phyloP scores from a whole-genome alignment of 2,113 vertebrate species.

The Bujurquina vittata region DNA sequence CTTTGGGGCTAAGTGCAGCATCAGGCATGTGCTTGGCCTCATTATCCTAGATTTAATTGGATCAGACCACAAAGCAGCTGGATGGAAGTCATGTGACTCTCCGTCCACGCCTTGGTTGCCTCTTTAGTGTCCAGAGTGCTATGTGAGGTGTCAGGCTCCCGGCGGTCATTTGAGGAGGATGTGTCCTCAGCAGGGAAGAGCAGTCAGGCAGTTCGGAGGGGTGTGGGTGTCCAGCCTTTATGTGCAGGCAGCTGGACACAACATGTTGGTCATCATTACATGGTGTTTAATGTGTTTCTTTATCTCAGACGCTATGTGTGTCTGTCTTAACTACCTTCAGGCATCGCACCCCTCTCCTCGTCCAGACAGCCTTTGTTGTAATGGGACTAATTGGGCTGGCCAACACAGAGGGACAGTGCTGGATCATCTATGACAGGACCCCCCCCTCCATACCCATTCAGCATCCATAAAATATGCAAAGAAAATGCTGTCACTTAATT shows the following conservation, averaged over 20 bases:
- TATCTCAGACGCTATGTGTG: background rate
- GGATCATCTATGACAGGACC: constrained; percentile 59
- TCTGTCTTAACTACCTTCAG: constrained; percentile 41
- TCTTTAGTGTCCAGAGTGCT: constrained; percentile 4
- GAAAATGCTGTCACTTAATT: constrained; percentile 66
- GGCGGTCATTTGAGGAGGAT: constrained; percentile 23
- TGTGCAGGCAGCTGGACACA: constrained; percentile 41
- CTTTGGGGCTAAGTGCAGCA: constrained; percentile 41
- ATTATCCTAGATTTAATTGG: constrained; percentile 38
- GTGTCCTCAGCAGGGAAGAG: constrained; percentile 11
- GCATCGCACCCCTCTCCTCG: constrained; percentile 11
- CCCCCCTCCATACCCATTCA: constrained; percentile 17
- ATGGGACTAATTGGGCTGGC: constrained; percentile 71
- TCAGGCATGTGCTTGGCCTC: constrained; percentile 52
- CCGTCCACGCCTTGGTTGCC: background rate
- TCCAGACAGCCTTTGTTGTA: constrained; percentile 58
- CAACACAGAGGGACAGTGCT: constrained; percentile 39
- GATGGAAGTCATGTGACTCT: constrained; percentile 27
- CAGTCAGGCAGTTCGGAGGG: background rate
- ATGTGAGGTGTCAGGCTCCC: constrained; percentile 34
- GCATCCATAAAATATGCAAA: constrained; percentile 61
- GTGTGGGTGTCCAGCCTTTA: constrained; percentile 5
- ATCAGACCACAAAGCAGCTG: constrained; percentile 45
- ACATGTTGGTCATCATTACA: constrained; percentile 3
- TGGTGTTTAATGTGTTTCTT: constrained; percentile 10